Percentiles rank a stretch among this genome's conserved stretches.
These are phyloP conservation scores for Cairina moschata DNA, from an alignment of 2,113 vertebrate genomes.

Conservation along the genomic window DNA sequence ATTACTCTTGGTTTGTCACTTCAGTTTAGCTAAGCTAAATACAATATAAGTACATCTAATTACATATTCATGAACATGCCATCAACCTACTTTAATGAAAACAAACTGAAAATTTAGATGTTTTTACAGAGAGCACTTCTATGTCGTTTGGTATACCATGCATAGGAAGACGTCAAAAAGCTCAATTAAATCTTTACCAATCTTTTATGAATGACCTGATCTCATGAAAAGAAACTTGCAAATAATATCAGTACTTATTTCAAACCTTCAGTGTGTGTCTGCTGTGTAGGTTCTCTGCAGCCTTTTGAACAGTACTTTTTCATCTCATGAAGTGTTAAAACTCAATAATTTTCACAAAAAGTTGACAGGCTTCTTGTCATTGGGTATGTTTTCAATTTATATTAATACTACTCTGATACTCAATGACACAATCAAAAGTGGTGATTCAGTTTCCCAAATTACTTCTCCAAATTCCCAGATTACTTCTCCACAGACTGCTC, in stretches of 20 bases:
- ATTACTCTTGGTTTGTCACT: background rate
- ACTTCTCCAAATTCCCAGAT: background rate
- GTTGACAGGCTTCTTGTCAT: background rate
- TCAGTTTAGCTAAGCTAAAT: background rate
- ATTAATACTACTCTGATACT: background rate
- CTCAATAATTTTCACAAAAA: background rate
- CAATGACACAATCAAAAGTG: background rate
- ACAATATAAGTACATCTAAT: background rate
- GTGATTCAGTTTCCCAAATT: background rate
- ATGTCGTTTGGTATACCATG: background rate
- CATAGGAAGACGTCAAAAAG: background rate
- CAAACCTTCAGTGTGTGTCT: background rate
- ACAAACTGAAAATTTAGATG: background rate
- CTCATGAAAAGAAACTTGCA: background rate
- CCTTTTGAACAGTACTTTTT: background rate
- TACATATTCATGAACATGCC: background rate
- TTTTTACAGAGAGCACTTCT: background rate
- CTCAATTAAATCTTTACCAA: background rate
- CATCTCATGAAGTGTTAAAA: background rate
- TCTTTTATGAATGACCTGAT: background rate
- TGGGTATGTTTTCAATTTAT: background rate
- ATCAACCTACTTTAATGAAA: background rate
- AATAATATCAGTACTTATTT: background rate
- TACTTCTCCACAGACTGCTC: background rate
- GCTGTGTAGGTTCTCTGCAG: background rate